phyloP scores from a whole-genome alignment of 2,888 invertebrate species.

The Drosophila kuntzei region DNA sequence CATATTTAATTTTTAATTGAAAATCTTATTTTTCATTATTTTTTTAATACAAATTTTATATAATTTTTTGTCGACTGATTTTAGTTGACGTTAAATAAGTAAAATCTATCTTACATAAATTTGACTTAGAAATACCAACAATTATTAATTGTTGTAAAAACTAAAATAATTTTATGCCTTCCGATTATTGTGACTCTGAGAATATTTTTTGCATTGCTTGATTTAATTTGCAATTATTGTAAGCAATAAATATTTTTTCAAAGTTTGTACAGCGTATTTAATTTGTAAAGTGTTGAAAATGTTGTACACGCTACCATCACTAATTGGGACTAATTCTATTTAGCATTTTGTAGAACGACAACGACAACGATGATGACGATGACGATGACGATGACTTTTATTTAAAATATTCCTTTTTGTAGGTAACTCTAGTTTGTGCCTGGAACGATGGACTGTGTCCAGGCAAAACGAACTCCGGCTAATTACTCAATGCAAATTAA shows the following conservation, averaged over 20 bases:
- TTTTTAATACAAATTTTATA: neutral
- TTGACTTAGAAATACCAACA: too few species aligned
- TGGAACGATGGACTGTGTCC: slow-evolving; percentile 26
- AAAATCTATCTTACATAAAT: neutral
- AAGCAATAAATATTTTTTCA: neutral
- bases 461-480: slow-evolving; percentile 76
- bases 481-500: slow-evolving; percentile 83
- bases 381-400: slow-evolving; percentile 46
- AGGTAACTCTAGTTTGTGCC: slow-evolving; percentile 16
- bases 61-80: neutral
- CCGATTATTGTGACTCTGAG: too few species aligned
- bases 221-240: neutral
- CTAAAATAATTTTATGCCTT: too few species aligned
- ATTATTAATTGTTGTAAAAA: too few species aligned
- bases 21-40: neutral
- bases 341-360: slow-evolving; percentile 65
- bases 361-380: slow-evolving; percentile 33
- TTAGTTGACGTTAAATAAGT: neutral
- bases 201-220: too few species aligned
- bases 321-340: slow-evolving; percentile 66
- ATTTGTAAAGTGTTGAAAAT: slow-evolving; percentile 15
- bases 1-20: neutral
- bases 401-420: slow-evolving; percentile 21
- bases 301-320: slow-evolving; percentile 22
- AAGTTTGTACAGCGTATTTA: neutral